A percentile compares a stretch with the other conserved stretches of the same genome.
Evolutionary conservation across 2,797 vertebrate genomes (phyloP).

Genomic region (Scyliorhinus canicula): DNA sequence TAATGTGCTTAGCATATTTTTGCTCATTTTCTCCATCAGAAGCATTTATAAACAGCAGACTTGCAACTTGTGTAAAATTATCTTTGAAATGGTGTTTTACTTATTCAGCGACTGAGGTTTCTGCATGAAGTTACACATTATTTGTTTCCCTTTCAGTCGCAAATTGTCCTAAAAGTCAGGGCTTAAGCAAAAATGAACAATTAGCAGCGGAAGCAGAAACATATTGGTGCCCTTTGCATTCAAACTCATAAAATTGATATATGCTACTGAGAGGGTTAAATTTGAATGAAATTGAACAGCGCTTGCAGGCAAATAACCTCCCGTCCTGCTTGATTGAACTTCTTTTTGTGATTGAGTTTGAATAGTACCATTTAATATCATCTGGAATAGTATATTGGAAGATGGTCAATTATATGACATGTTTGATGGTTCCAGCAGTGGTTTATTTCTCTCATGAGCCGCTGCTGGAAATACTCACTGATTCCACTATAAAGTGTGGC

Average conservation of each 20-base stretch:
- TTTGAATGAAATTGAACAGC: not conserved
- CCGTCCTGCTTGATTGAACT: not conserved
- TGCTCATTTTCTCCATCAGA: no score
- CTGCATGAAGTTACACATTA: not conserved
- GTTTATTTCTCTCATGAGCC: slow-evolving; percentile 20
- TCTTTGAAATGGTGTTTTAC: no score
- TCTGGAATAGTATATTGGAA: slow-evolving; percentile 8
- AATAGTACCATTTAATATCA: not conserved
- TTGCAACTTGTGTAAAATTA: no score
- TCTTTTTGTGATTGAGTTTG: not conserved
- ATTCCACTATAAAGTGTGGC: slow-evolving; percentile 28
- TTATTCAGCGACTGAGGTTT: not conserved
- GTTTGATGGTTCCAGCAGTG: not conserved
- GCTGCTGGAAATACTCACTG: slow-evolving; percentile 20
- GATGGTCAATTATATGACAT: not conserved
- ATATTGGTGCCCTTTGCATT: not conserved
- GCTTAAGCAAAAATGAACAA: not conserved
- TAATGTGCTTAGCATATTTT: no score
- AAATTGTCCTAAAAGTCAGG: not conserved
- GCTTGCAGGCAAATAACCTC: not conserved
- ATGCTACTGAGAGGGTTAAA: not conserved
- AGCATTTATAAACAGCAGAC: no score
- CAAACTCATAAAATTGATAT: not conserved
- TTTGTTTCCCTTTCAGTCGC: not conserved
- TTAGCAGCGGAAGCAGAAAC: not conserved